Conservation (phyloP, 2,888 invertebrate species). For the Andrena hattorfiana region DNA sequence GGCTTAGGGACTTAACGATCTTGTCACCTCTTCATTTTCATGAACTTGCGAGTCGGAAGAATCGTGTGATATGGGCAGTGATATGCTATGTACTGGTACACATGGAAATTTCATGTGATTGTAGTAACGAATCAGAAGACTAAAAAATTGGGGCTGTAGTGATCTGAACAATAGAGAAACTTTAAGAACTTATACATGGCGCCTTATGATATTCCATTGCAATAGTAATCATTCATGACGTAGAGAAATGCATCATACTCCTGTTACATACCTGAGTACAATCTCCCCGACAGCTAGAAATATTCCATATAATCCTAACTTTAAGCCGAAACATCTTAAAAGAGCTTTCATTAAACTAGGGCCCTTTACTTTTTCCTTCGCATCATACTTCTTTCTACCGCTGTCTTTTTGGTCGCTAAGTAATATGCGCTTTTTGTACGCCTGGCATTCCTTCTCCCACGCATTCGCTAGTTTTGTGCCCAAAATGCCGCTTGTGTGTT, state of each 20-base stretch:
- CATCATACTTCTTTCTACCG: slow-evolving; percentile 42
- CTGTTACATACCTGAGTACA: slow-evolving; percentile 86
- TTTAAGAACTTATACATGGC: neutral
- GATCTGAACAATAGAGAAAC: slow-evolving; percentile 85
- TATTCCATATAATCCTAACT: slow-evolving; percentile 88
- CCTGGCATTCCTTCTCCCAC: slow-evolving; percentile 87
- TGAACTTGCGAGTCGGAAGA: slow-evolving; percentile 53
- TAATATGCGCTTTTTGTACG: slow-evolving; percentile 64
- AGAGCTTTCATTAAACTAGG: slow-evolving; percentile 88
- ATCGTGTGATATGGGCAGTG: slow-evolving; percentile 27
- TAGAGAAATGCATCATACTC: neutral
- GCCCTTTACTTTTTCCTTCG: slow-evolving; percentile 70
- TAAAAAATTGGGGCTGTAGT: slow-evolving; percentile 89
- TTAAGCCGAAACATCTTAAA: slow-evolving; percentile 87
- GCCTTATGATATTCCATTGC: slow-evolving; percentile 11
- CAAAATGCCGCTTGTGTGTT: slow-evolving; percentile 89
- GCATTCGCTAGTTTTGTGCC: slow-evolving; percentile 88
- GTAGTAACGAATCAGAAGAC: slow-evolving; percentile 87
- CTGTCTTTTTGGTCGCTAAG: slow-evolving; percentile 47
- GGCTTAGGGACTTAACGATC: slow-evolving; percentile 73
- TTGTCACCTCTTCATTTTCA: slow-evolving; percentile 67
- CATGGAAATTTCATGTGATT: slow-evolving; percentile 78
- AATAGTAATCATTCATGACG: slow-evolving; percentile 4
- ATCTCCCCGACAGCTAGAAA: slow-evolving; percentile 88
- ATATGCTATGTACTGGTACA: slow-evolving; percentile 61